phyloP scores from a whole-genome alignment of 2,113 vertebrate genomes.

The Pachypanchax playfairii region DNA sequence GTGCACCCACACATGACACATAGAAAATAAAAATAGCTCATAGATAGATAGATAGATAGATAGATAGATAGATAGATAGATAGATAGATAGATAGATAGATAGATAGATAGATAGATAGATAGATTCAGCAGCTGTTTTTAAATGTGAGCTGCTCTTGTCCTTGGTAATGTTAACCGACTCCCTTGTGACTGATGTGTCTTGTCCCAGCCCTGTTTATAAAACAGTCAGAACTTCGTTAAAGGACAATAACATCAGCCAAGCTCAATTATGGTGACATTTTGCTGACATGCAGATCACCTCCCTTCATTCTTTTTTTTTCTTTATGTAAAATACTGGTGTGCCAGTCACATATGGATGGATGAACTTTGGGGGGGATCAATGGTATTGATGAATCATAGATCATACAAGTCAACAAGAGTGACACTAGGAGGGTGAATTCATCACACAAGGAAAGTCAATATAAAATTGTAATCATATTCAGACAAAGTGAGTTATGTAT shows the following conservation, averaged over 20 bases:
- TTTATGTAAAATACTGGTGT: conserved; percentile 86
- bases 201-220: conserved; percentile 75
- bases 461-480: conserved; percentile 92
- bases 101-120: conserved; percentile 31
- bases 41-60: conserved; percentile 28
- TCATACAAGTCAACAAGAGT: conserved; percentile 88
- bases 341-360: conserved; percentile 88
- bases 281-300: conserved; percentile 80
- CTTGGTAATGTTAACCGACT: conserved; percentile 75
- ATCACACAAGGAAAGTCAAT: conserved; percentile 83
- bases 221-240: conserved; percentile 77
- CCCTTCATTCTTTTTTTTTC: conserved; percentile 78
- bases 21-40: background rate
- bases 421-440: conserved; percentile 86
- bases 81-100: conserved; percentile 29
- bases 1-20: conserved; percentile 35
- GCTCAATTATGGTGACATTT: conserved; percentile 81
- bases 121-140: conserved; percentile 45
- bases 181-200: conserved; percentile 74
- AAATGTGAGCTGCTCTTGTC: conserved; percentile 60
- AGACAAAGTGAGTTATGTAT: conserved; percentile 91
- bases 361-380: conserved; percentile 89
- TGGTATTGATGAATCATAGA: conserved; percentile 86
- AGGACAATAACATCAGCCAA: conserved; percentile 74
- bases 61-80: conserved; percentile 29